Evolutionary conservation across 2,888 invertebrate genomes (phyloP), one percentile per base, ranked within the genome.

Genomic region (Ichneumoninae sp.): DNA sequence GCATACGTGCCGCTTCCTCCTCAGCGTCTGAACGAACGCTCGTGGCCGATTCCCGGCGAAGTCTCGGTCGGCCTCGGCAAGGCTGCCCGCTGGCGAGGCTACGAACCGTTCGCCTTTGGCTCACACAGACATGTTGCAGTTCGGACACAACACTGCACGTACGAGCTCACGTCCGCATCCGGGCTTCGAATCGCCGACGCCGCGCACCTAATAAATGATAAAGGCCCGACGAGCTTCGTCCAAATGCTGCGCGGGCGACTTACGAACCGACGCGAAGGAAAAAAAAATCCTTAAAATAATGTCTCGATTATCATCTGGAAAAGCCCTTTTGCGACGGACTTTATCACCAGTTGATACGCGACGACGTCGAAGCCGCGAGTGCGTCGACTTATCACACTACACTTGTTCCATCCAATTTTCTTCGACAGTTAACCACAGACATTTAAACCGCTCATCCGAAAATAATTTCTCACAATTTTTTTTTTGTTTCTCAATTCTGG

Each of bases 201-300:
- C 16, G 66, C 66, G 52, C 36, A 81, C 81, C 86, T 89, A 89
- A 89, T 89, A 85, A 89, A 85, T 88, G 88, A 88, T 88, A 87
- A 87, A 87, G 83, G 6, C 83, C 74, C 76, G 81, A 65, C 22
- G 16, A 22, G 19, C 8, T 19, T 30, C 47, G 4, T 30, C 19
- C 50, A 10, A 63, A 74, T 19, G 8, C n/a, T 33, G 63, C 5
- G 19, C 33, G 33, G 19, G 7, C 13, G 10, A 50, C 50, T 16
- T 8, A 40, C 60, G 44, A 44, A 26, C n/a, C n/a, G n/a, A 0
- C 2, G 3, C 57, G 22, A 16, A 6, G 71, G 26, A 26, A 44
- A 60, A 44, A 68, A 68, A 52, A 7, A 50, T 16, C 30, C 8
- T 66, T 69, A 6, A 16, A 69, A 57, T 26, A 22, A 26, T 19